Evolutionary conservation across 2,113 vertebrate species (phyloP), one percentile per base, ranked within the genome.

Genomic region (Beaufortia kweichowensis): DNA sequence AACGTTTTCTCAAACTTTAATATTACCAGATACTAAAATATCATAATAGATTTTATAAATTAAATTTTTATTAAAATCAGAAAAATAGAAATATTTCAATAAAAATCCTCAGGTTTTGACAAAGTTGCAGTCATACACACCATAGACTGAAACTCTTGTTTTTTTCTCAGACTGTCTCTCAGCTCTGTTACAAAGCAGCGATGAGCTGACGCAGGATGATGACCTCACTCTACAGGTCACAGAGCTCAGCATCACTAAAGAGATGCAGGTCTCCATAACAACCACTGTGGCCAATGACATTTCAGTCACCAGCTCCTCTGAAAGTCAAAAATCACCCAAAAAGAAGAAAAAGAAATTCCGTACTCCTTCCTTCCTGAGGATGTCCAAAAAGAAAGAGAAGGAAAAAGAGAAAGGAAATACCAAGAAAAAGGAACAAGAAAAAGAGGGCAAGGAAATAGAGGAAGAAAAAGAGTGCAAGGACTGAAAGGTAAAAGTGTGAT

Each of bases 291-390:
- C 86, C 31, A 87, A 88, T 46, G 89, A 87, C 83, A 75, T 70
- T 0, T 84, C 55, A 7, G 87, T 88, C 31, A 48, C 75, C 43
- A 85, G 87, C 78, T 88, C 87, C 28, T 84, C 87, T 0, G 89
- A 90, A 80, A 85, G 83, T 79, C 87, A 89, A 69, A 90, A 89
- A 81, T 88, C 84, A 59, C 88, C 85, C 7, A 90, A 90, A 87
- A 92, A 90, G 60, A 91, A 91, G 84, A 91, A 90, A 43, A 92
- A 89, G 78, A 90, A 89, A 84, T 91, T 92, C 76, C 88, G 89
- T 67, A 91, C 89, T 28, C 89, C 89, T 8, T 92, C 91, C 0
- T 91, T 92, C 82, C 71, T 92, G 74, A 91, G 86, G 35, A 91
- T 88, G 80, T 89, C 82, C 74, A 90, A 89, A 85, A 91, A 91